These are phyloP conservation scores for Fukomys damarensis DNA, from an alignment of 2,113 vertebrate species.

Conservation along the genomic window DNA sequence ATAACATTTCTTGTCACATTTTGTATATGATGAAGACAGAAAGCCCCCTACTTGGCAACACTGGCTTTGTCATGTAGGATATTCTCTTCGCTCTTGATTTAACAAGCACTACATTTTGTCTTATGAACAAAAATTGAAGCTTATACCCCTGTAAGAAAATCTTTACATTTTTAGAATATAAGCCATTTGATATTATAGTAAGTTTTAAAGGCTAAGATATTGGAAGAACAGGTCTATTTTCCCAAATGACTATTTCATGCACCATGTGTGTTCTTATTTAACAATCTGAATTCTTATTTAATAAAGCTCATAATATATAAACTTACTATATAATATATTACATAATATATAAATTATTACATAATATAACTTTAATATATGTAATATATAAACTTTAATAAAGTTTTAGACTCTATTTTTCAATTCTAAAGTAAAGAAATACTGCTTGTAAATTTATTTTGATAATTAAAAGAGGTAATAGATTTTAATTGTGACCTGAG, in stretches of 20 bases:
- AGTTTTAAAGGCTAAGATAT: not conserved
- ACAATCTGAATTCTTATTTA: not conserved
- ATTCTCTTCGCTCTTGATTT: not conserved
- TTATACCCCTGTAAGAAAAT: not conserved
- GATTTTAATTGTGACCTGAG: not conserved
- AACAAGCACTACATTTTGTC: not conserved
- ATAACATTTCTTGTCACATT: not conserved
- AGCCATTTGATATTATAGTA: not conserved
- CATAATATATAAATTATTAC: too few relatives aligned
- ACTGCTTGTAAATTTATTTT: not conserved
- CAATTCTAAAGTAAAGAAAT: not conserved
- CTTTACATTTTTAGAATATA: not conserved
- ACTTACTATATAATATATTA: too few relatives aligned
- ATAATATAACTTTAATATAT: too few relatives aligned
- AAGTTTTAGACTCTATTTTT: not conserved
- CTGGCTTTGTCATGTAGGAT: not conserved
- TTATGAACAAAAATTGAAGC: not conserved
- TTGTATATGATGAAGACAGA: not conserved
- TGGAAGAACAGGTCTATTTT: not conserved
- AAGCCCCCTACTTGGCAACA: not conserved
- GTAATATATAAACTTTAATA: too few relatives aligned
- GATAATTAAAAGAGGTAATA: not conserved
- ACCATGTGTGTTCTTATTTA: not conserved
- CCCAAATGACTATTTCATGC: not conserved
- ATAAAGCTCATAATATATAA: too few relatives aligned